A percentile compares a stretch with the other conserved stretches of the same genome.
Evolutionary conservation across 1,140 invertebrate genomes (phyloP).

Genomic region (Pseudomyrmex cubaensis): DNA sequence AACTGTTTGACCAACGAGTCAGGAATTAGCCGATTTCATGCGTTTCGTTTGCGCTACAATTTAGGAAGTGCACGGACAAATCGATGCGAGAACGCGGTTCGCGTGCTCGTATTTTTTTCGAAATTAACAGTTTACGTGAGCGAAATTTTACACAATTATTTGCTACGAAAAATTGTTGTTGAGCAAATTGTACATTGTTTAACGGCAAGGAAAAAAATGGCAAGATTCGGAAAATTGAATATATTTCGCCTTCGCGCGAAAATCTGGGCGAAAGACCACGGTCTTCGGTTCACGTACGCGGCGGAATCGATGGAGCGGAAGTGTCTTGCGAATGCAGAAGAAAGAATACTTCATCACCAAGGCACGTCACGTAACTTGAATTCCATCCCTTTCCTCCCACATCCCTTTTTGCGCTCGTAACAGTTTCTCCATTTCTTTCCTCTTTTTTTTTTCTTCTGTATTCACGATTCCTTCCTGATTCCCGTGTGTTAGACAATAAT

Average conservation of each 20-base stretch:
- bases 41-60: constrained; percentile 21
- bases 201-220: not conserved
- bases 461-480: constrained; percentile 29
- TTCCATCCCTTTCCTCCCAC: constrained; percentile 15
- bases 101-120: not conserved
- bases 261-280: constrained; percentile 44
- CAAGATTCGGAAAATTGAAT: constrained; percentile 4
- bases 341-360: constrained; percentile 47
- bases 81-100: not conserved
- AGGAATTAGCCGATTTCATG: constrained; percentile 40
- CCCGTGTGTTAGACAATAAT: constrained; percentile 32
- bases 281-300: constrained; percentile 7
- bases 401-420: constrained; percentile 1
- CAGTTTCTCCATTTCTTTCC: constrained; percentile 19
- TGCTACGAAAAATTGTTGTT: constrained; percentile 14
- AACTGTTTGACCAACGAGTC: constrained; percentile 39
- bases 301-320: constrained; percentile 46
- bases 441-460: not conserved
- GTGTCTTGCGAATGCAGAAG: constrained; percentile 44
- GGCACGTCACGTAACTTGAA: constrained; percentile 57
- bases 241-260: constrained; percentile 1
- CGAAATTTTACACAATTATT: constrained; percentile 32
- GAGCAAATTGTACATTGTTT: not conserved
- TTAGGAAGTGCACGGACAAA: not conserved
- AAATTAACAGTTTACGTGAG: not conserved